Percentiles rank a stretch among this genome's conserved stretches.
phyloP scores from a whole-genome alignment of 1,140 invertebrate species.

The Elymnias hypermnestra region DNA sequence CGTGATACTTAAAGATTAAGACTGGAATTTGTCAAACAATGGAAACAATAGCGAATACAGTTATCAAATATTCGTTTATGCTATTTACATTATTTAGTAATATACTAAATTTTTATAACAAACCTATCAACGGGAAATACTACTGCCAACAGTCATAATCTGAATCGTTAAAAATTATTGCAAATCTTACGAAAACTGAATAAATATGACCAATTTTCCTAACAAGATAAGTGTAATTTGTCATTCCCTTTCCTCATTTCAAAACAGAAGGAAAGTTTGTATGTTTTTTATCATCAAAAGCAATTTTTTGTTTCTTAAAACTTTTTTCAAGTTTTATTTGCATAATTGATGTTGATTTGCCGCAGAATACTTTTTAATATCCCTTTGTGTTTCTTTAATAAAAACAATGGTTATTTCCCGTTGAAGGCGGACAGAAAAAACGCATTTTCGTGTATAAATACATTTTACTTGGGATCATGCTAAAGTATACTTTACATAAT shows the following conservation, averaged over 20 bases:
- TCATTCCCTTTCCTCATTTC: no score
- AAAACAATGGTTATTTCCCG: slow-evolving; percentile 26
- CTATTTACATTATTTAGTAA: slow-evolving; percentile 72
- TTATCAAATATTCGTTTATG: slow-evolving; percentile 42
- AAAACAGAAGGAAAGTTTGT: no score
- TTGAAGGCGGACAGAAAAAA: slow-evolving; percentile 38
- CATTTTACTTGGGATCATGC: slow-evolving; percentile 40
- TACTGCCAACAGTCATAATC: slow-evolving; percentile 1
- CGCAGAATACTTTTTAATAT: no score
- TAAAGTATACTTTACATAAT: slow-evolving; percentile 57
- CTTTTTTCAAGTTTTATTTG: no score
- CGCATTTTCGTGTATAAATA: slow-evolving; percentile 47
- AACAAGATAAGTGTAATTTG: no score
- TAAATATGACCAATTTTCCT: no score
- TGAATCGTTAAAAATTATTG: no score
- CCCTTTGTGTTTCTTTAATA: background rate
- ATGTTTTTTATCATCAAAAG: no score
- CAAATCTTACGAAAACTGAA: no score
- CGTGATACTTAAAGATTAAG: slow-evolving; percentile 27
- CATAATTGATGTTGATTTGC: no score
- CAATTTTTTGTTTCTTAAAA: no score
- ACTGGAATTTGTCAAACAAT: slow-evolving; percentile 16
- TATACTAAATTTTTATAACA: slow-evolving; percentile 69
- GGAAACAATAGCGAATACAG: slow-evolving; percentile 26
- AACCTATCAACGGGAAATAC: slow-evolving; percentile 36